These are phyloP conservation scores for Aricia artaxerxes DNA, from an alignment of 2,888 invertebrate species.

Conservation along the genomic window DNA sequence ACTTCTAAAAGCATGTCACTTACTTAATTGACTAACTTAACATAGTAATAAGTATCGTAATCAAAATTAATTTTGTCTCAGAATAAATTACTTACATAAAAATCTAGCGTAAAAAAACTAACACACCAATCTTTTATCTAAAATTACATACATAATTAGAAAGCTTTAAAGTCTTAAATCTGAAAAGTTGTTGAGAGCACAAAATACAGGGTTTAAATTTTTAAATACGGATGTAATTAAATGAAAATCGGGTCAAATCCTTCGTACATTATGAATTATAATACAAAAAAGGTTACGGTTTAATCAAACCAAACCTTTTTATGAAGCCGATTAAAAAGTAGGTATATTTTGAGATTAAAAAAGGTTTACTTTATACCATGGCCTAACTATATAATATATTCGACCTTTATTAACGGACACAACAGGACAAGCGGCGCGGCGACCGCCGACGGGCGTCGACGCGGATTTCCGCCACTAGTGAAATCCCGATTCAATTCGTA, in stretches of 20 bases:
- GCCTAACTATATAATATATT: neutral
- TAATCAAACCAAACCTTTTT: no score
- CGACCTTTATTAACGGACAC: neutral
- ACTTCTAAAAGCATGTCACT: neutral
- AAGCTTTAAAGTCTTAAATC: neutral
- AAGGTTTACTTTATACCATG: neutral
- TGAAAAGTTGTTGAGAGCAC: no score
- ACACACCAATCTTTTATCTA: neutral
- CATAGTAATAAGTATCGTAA: neutral
- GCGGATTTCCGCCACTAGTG: slow-evolving; percentile 8
- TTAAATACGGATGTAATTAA: no score
- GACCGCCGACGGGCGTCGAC: neutral
- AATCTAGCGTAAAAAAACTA: neutral
- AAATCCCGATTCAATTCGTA: neutral
- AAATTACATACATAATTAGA: neutral
- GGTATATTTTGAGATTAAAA: neutral
- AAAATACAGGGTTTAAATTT: no score
- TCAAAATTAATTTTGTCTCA: neutral
- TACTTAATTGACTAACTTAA: neutral
- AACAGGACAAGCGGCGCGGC: neutral
- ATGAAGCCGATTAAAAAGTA: no score
- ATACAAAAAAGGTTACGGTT: no score
- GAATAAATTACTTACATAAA: neutral
- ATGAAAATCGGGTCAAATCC: no score
- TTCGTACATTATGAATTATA: no score